Evolutionary conservation across 2,797 vertebrate genomes (phyloP), one percentile per base, ranked within the genome.

Genomic region (Sebastes ruberrimus): DNA sequence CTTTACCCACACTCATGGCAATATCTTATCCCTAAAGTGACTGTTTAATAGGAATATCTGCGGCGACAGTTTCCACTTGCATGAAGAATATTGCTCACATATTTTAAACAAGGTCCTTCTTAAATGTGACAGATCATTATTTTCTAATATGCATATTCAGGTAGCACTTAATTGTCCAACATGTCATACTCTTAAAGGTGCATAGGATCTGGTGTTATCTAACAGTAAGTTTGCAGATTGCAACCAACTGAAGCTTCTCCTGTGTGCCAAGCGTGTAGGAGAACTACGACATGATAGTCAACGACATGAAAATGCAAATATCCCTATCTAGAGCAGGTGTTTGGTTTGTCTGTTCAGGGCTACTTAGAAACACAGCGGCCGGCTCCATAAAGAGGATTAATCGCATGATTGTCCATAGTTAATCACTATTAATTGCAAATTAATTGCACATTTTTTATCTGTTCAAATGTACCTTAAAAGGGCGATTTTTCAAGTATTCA

Each of bases 11-110:
- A 52, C 61, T 57, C 77, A 32, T 62, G 10, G 42, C 71, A 80
- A 66, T 80, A 70, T 69, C 35, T 83, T 14, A 75, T 69, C 53
- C 71, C 65, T 59, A 67, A 84, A 86, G 64, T 84, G 76, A 80
- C 65, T 73, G 49, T 69, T 88, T 83, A 72, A 82, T 84, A 64
- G 71, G 42, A 69, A 33, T 42, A 77, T 82, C 72, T 63, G 66
- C 73, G 28, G 23, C 8, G 2, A 25, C 28, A 38, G 18, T 67
- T 78, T 74, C 57, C 62, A 25, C 61, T 28, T 32, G 13, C 49
- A 62, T 27, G 14, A 32, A 64, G 13, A 70, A 46, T 23, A 57
- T 59, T 78, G 72, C 13, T 30, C 60, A 56, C 25, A 23, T 7
- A 76, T 80, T 75, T 49, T 56, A 18, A 70, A 61, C 20, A 56